Percentiles rank a stretch among this genome's conserved stretches.
phyloP scores from a whole-genome alignment of 2,113 vertebrate species.

The Channa argus region DNA sequence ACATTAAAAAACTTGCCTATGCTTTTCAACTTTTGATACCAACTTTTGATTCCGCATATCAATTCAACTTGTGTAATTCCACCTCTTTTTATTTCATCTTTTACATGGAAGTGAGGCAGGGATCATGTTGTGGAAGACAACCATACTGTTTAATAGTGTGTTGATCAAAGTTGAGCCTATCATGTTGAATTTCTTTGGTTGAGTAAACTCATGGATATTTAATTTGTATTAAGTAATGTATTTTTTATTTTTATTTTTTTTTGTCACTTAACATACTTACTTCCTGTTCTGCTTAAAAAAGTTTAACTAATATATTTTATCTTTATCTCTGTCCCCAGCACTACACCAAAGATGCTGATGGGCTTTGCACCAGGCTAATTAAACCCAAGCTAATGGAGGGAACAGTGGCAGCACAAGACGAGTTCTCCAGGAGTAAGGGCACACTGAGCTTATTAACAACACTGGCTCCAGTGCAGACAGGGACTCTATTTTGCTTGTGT shows the following conservation, averaged over 20 bases:
- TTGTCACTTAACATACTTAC: not conserved
- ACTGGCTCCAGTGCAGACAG: slow-evolving; percentile 21
- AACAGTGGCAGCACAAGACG: slow-evolving; percentile 95
- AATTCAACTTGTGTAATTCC: not conserved
- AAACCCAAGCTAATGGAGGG: slow-evolving; percentile 99
- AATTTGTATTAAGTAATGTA: not conserved
- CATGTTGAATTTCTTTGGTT: not conserved
- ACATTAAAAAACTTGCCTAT: not conserved
- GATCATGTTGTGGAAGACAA: slow-evolving; percentile 6
- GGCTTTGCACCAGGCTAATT: slow-evolving; percentile 83
- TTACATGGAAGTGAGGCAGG: slow-evolving; percentile 38
- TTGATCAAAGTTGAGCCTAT: slow-evolving; percentile 3
- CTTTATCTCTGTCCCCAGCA: slow-evolving; percentile 81
- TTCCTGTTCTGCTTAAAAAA: not conserved
- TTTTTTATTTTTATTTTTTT: no score
- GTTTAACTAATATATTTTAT: not conserved
- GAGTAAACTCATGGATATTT: not conserved
- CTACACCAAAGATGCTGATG: slow-evolving; percentile 91
- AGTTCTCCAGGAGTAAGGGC: slow-evolving; percentile 90
- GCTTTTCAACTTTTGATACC: not conserved
- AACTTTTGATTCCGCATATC: not conserved
- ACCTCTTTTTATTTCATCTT: slow-evolving; percentile 12
- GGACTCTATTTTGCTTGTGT: slow-evolving; percentile 27
- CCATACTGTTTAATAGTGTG: not conserved
- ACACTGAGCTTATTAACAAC: slow-evolving; percentile 57